Evolutionary conservation across 1,140 invertebrate genomes (phyloP).

Genomic region (Zaprionus ornatus): DNA sequence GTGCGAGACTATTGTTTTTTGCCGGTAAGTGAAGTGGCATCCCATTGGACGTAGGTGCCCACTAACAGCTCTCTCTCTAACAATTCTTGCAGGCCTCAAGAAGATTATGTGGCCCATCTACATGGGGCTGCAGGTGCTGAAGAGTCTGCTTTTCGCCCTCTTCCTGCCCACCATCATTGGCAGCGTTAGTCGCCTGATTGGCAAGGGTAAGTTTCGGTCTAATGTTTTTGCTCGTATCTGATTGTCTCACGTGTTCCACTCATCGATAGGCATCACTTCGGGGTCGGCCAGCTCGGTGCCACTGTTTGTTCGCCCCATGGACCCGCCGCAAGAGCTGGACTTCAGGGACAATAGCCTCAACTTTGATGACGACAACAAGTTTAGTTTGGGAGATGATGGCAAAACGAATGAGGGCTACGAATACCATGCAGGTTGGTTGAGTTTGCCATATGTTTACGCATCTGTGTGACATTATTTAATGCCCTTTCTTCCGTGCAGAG

Average conservation of each 20-base stretch:
- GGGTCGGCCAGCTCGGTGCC: slow-evolving; percentile 70
- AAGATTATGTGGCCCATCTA: slow-evolving; percentile 91
- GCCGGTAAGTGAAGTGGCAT: slow-evolving; percentile 83
- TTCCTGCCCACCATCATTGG: slow-evolving; percentile 92
- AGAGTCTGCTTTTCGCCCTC: slow-evolving; percentile 91
- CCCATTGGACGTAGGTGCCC: background rate
- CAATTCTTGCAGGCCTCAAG: slow-evolving; percentile 86
- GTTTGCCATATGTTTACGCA: background rate
- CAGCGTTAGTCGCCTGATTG: slow-evolving; percentile 91
- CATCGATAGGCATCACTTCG: slow-evolving; percentile 58
- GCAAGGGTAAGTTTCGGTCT: slow-evolving; percentile 87
- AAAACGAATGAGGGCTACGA: slow-evolving; percentile 78
- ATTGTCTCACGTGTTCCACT: slow-evolving; percentile 8
- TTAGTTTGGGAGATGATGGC: slow-evolving; percentile 84
- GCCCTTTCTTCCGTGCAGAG: slow-evolving; percentile 45
- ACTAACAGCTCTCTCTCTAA: background rate
- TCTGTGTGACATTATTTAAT: background rate
- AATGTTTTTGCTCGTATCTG: background rate
- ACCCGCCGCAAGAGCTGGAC: slow-evolving; percentile 86
- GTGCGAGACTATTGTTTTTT: slow-evolving; percentile 85
- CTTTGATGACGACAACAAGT: slow-evolving; percentile 84
- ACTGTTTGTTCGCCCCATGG: slow-evolving; percentile 74
- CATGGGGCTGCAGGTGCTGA: slow-evolving; percentile 91
- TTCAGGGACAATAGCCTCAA: slow-evolving; percentile 84
- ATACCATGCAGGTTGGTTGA: slow-evolving; percentile 82